These are phyloP conservation scores for Moxostoma hubbsi DNA, from an alignment of 2,797 vertebrate genomes.

Conservation along the genomic window DNA sequence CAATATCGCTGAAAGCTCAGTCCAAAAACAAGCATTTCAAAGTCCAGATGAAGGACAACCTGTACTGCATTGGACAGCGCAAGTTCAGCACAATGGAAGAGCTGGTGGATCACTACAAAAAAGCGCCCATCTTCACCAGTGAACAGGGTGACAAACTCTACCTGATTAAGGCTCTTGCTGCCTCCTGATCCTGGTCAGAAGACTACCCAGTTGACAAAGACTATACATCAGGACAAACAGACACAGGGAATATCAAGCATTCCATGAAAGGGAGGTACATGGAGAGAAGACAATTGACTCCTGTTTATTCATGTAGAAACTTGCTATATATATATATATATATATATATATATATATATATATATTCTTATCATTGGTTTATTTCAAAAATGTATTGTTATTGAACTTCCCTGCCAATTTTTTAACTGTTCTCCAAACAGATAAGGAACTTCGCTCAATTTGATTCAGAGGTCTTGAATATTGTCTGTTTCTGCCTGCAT, in stretches of 20 bases:
- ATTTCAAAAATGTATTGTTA: slow-evolving; percentile 59
- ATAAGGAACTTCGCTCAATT: slow-evolving; percentile 44
- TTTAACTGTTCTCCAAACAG: slow-evolving; percentile 34
- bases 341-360: slow-evolving; percentile 44
- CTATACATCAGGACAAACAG: slow-evolving; percentile 70
- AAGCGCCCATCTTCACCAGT: slow-evolving; percentile 93
- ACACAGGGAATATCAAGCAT: slow-evolving; percentile 74
- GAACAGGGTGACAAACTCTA: slow-evolving; percentile 95
- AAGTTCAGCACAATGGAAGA: slow-evolving; percentile 94
- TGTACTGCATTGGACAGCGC: slow-evolving; percentile 93
- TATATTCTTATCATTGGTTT: slow-evolving; percentile 77
- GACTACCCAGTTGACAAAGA: slow-evolving; percentile 46
- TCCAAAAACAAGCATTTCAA: slow-evolving; percentile 97
- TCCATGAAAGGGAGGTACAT: slow-evolving; percentile 66
- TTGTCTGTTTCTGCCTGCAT: slow-evolving; percentile 65
- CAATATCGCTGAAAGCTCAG: slow-evolving; percentile 91
- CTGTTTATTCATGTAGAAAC: slow-evolving; percentile 71
- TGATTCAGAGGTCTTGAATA: slow-evolving; percentile 52
- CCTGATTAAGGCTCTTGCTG: slow-evolving; percentile 88
- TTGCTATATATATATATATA: neutral
- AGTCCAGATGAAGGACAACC: slow-evolving; percentile 89
- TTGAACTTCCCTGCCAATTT: slow-evolving; percentile 65
- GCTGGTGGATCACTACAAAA: slow-evolving; percentile 96
- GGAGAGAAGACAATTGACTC: slow-evolving; percentile 67
- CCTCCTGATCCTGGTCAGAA: slow-evolving; percentile 77